Percentiles rank a stretch among this genome's conserved stretches.
These are phyloP conservation scores for Syrrhaptes paradoxus DNA, from an alignment of 2,113 vertebrate species.

Conservation along the genomic window DNA sequence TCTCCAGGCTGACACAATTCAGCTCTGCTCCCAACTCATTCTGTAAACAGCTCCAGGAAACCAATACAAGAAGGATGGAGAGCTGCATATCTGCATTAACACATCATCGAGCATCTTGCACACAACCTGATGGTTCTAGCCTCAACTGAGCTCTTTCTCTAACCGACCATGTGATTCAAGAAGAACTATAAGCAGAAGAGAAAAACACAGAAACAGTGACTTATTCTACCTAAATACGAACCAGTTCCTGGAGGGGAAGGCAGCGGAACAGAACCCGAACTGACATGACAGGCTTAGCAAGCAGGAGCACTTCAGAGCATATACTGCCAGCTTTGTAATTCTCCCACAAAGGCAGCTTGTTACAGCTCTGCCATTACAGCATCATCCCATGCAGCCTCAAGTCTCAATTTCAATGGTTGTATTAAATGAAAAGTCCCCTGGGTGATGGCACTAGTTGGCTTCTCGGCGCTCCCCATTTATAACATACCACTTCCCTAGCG, in stretches of 20 bases:
- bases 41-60: not conserved
- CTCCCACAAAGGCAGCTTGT: slow-evolving; percentile 54
- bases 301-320: not conserved
- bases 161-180: not conserved
- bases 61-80: not conserved
- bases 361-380: not conserved
- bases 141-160: not conserved
- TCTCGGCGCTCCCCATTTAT: not conserved
- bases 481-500: not conserved
- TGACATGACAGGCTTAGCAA: not conserved
- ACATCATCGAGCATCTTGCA: not conserved
- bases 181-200: not conserved
- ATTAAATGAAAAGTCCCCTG: not conserved
- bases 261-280: not conserved
- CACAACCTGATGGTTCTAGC: not conserved
- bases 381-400: not conserved
- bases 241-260: not conserved
- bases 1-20: not conserved
- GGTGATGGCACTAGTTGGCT: not conserved
- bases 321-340: slow-evolving; percentile 36
- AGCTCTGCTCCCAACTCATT: not conserved
- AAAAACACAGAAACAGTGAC: not conserved
- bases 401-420: not conserved
- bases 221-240: not conserved
- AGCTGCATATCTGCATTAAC: not conserved